Evolutionary conservation across 2,888 invertebrate species (phyloP).

Genomic region (Steinernema scapterisci): DNA sequence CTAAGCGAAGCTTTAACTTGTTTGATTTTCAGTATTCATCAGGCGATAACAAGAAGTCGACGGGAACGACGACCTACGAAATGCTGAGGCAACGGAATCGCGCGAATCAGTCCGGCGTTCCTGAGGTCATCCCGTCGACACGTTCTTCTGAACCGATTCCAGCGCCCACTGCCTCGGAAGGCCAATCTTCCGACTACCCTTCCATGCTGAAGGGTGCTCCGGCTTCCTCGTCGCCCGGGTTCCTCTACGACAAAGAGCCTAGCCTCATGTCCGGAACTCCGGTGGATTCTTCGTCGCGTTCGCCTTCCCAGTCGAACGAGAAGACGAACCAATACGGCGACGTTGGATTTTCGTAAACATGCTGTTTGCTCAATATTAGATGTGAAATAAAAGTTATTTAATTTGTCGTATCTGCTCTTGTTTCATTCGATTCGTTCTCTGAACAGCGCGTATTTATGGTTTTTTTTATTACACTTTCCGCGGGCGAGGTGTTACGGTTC

Average conservation of each 20-base stretch:
- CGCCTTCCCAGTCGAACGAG: neutral
- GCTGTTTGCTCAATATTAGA: conserved; percentile 6
- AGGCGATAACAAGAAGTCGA: neutral
- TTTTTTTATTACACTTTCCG: neutral
- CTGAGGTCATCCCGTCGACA: neutral
- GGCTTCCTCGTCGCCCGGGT: neutral
- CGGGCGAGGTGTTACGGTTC: neutral
- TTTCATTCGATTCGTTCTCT: neutral
- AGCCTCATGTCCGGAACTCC: conserved; percentile 12
- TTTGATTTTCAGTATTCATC: neutral
- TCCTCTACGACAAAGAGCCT: neutral
- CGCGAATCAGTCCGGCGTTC: neutral
- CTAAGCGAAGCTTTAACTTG: neutral
- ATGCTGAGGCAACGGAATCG: conserved; percentile 19
- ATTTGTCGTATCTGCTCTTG: neutral
- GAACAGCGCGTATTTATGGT: neutral
- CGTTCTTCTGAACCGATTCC: no score
- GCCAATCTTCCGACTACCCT: neutral
- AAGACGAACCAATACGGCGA: conserved; percentile 19
- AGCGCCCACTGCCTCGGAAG: neutral
- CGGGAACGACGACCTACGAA: conserved; percentile 3
- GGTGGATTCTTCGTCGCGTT: neutral
- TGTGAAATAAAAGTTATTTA: neutral
- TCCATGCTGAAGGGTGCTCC: neutral
- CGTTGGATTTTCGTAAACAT: conserved; percentile 3